Evolutionary conservation across 2,888 invertebrate species (phyloP), one percentile per base, ranked within the genome.

Genomic region (Thera britannica): DNA sequence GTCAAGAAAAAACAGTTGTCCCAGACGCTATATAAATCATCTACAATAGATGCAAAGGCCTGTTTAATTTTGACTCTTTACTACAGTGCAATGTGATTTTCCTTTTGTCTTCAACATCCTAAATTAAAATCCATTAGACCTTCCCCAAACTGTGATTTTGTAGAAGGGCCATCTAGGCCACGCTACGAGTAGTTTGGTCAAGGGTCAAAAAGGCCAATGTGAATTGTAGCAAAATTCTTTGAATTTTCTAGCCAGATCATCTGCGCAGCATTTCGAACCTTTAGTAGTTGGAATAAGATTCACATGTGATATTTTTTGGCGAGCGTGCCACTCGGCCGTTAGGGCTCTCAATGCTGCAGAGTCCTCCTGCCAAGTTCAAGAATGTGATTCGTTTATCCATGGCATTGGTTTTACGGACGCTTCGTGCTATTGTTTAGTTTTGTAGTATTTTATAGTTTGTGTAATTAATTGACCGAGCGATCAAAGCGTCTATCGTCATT

Each of bases 301-400:
- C 11, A 49, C 12, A 57, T 69, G 59, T 59, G 60, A 59, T 54
- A 9, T 46, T 46, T 41, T 35, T 38, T 8, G 57, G 23, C 49
- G 73, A 59, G 73, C 72, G 68, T 75, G 73, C 58, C 67, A 58
- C 58, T 63, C 41, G 55, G 63, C 52, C 62, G 73, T 75, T 75
- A 75, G 67, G 66, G 62, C 70, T 70, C 67, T 75, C 70, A 62
- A 68, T 70, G 67, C 56, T 72, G 63, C 68, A 57, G 59, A 64
- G 75, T 73, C 70, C 71, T 75, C 71, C 67, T 72, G 70, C 60
- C 68, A 74, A 74, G 72, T 72, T 74, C 72, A 74, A 72, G 70
- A 72, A 65, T 72, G 68, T 65, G 62, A 65, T 69, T 68, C 57
- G 65, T 70, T 71, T 71, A 41, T 67, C 65, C 56, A 51, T 62